Percentiles rank a stretch among this genome's conserved stretches.
phyloP scores from a whole-genome alignment of 2,113 vertebrate species.

The Notarius quadriscutis region DNA sequence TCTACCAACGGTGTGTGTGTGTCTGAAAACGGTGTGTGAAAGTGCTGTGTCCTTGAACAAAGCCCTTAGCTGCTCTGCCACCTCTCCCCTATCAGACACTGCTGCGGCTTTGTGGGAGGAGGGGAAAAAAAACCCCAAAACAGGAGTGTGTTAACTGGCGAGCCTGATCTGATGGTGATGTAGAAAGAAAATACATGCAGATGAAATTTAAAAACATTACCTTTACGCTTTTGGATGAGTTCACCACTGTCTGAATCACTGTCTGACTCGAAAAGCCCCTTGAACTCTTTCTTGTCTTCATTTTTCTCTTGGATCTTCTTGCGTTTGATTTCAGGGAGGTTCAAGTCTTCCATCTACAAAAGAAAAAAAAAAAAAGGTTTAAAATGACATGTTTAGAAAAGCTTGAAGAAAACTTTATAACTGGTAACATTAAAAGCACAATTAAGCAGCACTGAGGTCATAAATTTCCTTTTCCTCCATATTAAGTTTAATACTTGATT shows the following conservation, averaged over 20 bases:
- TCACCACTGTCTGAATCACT: constrained; percentile 77
- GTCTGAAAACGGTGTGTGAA: neutral
- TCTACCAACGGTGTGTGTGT: neutral
- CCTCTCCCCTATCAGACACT: neutral
- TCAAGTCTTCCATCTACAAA: constrained; percentile 87
- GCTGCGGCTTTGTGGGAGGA: neutral
- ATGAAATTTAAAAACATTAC: constrained; percentile 57
- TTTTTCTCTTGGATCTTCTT: constrained; percentile 79
- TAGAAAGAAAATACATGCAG: neutral
- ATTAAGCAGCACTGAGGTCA: neutral
- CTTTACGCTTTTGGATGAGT: constrained; percentile 70
- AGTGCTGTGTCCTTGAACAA: neutral
- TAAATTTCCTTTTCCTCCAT: neutral
- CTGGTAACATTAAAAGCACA: neutral
- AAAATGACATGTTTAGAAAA: neutral
- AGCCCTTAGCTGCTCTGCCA: neutral
- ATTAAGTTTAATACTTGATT: neutral
- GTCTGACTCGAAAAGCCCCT: constrained; percentile 86
- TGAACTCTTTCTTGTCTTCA: constrained; percentile 88
- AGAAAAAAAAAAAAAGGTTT: neutral
- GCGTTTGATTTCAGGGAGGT: constrained; percentile 91
- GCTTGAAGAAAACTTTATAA: neutral
- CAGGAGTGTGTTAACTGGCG: neutral
- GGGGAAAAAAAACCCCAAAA: neutral
- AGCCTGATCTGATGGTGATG: neutral